Evolutionary conservation across 2,113 vertebrate genomes (phyloP).

Genomic region (Conger conger): DNA sequence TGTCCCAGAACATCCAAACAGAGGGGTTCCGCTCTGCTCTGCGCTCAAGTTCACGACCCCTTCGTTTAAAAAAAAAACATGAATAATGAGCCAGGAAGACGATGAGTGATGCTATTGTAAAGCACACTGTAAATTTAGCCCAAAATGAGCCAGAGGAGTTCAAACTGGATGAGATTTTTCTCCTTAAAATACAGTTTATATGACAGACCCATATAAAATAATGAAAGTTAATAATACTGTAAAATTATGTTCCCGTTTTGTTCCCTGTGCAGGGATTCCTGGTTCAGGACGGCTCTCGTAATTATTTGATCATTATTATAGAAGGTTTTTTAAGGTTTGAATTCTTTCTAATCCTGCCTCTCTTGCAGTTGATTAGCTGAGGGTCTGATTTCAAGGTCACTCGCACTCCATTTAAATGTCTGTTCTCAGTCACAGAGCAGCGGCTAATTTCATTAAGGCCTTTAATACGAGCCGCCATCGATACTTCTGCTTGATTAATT

Average conservation of each 20-base stretch:
- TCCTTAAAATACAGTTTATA: conserved; percentile 61
- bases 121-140: conserved; percentile 46
- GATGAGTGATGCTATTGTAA: conserved; percentile 52
- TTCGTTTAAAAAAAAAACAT: conserved; percentile 17
- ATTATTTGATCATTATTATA: neutral
- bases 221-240: neutral
- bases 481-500: conserved; percentile 14
- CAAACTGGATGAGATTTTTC: conserved; percentile 51
- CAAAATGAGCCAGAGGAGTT: conserved; percentile 54
- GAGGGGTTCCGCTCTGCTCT: conserved; percentile 37
- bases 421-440: neutral
- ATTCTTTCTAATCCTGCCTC: neutral
- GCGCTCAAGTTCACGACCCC: conserved; percentile 38
- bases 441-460: neutral
- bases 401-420: neutral
- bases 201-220: conserved; percentile 57
- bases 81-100: conserved; percentile 50
- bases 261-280: neutral
- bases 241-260: too few relatives aligned
- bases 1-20: conserved; percentile 58
- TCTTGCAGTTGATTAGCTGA: neutral
- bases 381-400: neutral
- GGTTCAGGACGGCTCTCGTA: neutral
- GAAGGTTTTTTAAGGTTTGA: neutral
- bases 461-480: neutral